Conservation (phyloP, 2,113 vertebrate genomes). For the Myotis yumanensis region DNA sequence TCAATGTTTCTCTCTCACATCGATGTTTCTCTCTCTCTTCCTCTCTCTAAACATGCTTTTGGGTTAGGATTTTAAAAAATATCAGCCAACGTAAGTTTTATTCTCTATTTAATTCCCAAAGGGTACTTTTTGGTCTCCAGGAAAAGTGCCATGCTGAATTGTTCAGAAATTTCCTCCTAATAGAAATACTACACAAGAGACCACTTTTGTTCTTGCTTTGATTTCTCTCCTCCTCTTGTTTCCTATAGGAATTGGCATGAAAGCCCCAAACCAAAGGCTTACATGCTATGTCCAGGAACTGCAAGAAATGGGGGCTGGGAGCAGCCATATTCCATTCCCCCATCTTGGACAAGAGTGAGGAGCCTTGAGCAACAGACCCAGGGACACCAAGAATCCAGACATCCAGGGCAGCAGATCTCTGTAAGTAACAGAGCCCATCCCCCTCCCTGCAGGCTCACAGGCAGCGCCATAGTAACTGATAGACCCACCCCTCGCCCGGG, state of each 20-base stretch:
- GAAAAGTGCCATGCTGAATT: neutral
- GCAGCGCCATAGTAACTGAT: too few relatives aligned
- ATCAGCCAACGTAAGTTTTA: neutral
- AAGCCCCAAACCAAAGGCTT: neutral
- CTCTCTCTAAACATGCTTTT: too few relatives aligned
- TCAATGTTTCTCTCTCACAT: too few relatives aligned
- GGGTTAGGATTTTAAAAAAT: neutral
- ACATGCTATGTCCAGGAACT: fast-evolving
- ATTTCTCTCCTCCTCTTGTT: neutral
- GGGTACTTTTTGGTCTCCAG: neutral
- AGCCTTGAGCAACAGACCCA: too few relatives aligned
- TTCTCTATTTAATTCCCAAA: conserved; percentile 48
- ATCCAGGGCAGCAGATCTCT: too few relatives aligned
- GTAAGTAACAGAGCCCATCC: too few relatives aligned
- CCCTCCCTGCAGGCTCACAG: too few relatives aligned
- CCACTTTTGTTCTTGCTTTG: neutral
- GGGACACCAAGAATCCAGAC: too few relatives aligned
- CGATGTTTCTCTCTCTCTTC: too few relatives aligned
- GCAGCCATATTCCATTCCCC: neutral
- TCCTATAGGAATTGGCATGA: neutral
- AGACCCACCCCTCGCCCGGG: too few relatives aligned
- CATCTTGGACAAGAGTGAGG: neutral
- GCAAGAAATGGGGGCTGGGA: neutral
- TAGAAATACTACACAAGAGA: neutral
- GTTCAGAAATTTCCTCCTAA: neutral